Evolutionary conservation across 2,113 vertebrate species (phyloP), one percentile per base, ranked within the genome.

Genomic region (Chionis minor): DNA sequence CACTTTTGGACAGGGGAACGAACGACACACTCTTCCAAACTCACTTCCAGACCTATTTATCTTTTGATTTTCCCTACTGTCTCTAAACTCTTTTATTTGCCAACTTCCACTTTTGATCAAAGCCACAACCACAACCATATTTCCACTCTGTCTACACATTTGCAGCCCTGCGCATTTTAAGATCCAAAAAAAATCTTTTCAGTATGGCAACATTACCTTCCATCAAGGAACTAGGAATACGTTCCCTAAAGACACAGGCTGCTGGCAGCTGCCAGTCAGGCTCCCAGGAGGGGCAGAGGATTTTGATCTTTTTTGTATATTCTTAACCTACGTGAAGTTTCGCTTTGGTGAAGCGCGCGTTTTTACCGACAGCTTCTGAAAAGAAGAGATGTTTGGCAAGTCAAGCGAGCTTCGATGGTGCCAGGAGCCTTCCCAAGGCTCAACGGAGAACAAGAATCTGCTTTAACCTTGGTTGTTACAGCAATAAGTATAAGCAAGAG

Each of bases 51-150:
- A 67, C 4, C 59, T 8, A 10, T 13, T 47, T 59, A n/a, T 38
- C 24, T 69, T 65, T 26, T 35, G 19, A 35, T 21, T 10, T 0
- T 40, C n/a, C 13, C 0, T 27, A 8, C 10, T 42, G 55, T 19
- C 18, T 47, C 54, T 18, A 13, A 28, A 6, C 4, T 45, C 23
- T 4, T 61, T 42, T 14, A 56, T 54, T 62, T 62, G 21, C 32
- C 59, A 52, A 5, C 15, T 61, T 79, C 20, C 6, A 28, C 38
- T 86, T 35, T 35, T 17, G 52, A 54, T 42, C 26, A 71, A 85
- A 79, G 30, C 23, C 55, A 8, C 35, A 6, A 86, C 24, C 33
- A 52, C 58, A 52, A 32, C 17, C 15, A 3, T 1, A 52, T 62
- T 52, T 72, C 81, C 33, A 14, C 55, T 56, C 70, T 33, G 8